These are phyloP conservation scores for Dynastes tityus DNA, from an alignment of 2,888 invertebrate species.

Conservation along the genomic window DNA sequence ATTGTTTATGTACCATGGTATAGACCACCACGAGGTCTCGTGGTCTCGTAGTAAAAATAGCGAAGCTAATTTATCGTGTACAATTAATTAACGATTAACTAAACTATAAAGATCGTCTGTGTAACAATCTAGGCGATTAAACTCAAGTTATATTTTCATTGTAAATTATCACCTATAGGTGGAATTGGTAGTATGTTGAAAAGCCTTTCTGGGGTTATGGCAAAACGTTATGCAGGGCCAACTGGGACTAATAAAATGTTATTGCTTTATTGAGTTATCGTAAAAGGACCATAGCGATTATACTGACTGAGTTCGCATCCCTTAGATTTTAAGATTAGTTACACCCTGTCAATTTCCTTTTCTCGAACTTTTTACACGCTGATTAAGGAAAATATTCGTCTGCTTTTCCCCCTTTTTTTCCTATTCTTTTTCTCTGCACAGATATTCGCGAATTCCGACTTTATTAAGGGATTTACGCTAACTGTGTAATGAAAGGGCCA, in stretches of 20 bases:
- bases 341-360: slow-evolving; percentile 43
- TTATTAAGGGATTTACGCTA: slow-evolving; percentile 37
- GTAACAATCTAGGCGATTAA: not conserved
- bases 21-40: too few relatives aligned
- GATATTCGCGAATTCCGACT: slow-evolving; percentile 24
- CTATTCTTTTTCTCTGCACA: not conserved
- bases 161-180: slow-evolving; percentile 37
- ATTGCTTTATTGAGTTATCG: slow-evolving; percentile 62
- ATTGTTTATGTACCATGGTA: too few relatives aligned
- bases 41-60: not conserved
- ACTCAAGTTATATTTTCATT: slow-evolving; percentile 32
- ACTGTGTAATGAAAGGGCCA: slow-evolving; percentile 42
- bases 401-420: slow-evolving; percentile 12
- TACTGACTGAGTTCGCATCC: slow-evolving; percentile 41
- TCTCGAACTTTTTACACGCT: slow-evolving; percentile 16
- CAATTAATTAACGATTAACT: slow-evolving; percentile 2
- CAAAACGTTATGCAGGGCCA: slow-evolving; percentile 56
- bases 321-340: slow-evolving; percentile 46
- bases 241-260: slow-evolving; percentile 62
- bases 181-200: slow-evolving; percentile 36
- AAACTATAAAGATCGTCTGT: not conserved
- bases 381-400: slow-evolving; percentile 29
- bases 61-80: not conserved
- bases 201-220: slow-evolving; percentile 47
- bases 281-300: slow-evolving; percentile 51